phyloP scores from a whole-genome alignment of 1,140 invertebrate genomes.

The Diabrotica virgifera region DNA sequence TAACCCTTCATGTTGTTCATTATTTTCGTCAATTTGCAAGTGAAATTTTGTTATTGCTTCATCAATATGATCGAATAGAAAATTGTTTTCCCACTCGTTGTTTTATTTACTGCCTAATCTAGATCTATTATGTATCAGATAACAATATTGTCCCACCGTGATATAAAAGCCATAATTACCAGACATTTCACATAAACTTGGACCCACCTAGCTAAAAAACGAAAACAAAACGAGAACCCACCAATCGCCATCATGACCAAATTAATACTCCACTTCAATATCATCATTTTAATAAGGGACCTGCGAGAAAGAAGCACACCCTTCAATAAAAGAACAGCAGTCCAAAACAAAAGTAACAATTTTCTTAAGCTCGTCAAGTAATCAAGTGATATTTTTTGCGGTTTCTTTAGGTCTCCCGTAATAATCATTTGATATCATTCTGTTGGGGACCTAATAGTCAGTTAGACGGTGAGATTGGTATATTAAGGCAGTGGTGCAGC shows the following conservation, averaged over 20 bases:
- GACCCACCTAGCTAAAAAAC: no score
- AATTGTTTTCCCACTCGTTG: no score
- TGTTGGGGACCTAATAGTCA: not conserved
- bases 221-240: not conserved
- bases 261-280: not conserved
- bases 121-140: no score
- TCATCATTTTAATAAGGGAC: not conserved
- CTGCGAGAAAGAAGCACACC: not conserved
- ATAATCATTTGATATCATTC: slow-evolving; percentile 1
- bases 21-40: no score
- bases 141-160: no score
- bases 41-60: no score
- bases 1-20: no score
- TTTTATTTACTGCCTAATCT: no score
- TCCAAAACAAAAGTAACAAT: not conserved
- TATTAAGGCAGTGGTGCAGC: not conserved
- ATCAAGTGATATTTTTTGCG: slow-evolving; percentile 3
- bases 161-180: no score
- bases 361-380: not conserved
- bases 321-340: not conserved
- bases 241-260: not conserved
- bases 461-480: not conserved
- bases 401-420: not conserved
- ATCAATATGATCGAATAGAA: no score
- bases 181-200: no score